Percentiles rank a stretch among this genome's conserved stretches.
phyloP scores from a whole-genome alignment of 2,113 vertebrate genomes.

The Gavia stellata region DNA sequence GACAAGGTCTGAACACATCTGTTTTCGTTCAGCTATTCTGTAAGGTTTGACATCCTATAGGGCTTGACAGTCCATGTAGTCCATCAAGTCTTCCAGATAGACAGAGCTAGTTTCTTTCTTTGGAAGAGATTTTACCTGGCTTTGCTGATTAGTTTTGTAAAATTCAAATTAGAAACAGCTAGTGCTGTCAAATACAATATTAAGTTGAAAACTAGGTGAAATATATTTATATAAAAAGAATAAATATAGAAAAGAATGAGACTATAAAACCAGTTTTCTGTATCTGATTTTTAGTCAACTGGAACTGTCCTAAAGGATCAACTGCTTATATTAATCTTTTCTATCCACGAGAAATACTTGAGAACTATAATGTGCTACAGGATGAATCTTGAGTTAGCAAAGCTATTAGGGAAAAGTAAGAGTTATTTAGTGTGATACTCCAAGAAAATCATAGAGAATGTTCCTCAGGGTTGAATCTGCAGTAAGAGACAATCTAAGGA shows the following conservation, averaged over 20 bases:
- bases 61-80: neutral
- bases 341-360: neutral
- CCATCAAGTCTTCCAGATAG: neutral
- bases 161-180: constrained; percentile 14
- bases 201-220: neutral
- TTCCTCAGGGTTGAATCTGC: neutral
- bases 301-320: constrained; percentile 1
- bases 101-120: neutral
- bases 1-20: constrained; percentile 2
- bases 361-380: neutral
- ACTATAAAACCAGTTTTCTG: neutral
- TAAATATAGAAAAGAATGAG: neutral
- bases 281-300: neutral
- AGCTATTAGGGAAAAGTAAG: neutral
- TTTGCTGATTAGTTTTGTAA: constrained; percentile 6
- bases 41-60: constrained; percentile 15
- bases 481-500: neutral
- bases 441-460: neutral
- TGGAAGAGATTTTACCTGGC: neutral
- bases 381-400: neutral
- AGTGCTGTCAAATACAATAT: neutral
- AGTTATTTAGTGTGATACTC: neutral
- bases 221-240: neutral
- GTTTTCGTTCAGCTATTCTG: constrained; percentile 12
- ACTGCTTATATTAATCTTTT: neutral